These are phyloP conservation scores for Parazoanthus swiftii DNA, from an alignment of 92 coral and sea anemone species.

Conservation along the genomic window DNA sequence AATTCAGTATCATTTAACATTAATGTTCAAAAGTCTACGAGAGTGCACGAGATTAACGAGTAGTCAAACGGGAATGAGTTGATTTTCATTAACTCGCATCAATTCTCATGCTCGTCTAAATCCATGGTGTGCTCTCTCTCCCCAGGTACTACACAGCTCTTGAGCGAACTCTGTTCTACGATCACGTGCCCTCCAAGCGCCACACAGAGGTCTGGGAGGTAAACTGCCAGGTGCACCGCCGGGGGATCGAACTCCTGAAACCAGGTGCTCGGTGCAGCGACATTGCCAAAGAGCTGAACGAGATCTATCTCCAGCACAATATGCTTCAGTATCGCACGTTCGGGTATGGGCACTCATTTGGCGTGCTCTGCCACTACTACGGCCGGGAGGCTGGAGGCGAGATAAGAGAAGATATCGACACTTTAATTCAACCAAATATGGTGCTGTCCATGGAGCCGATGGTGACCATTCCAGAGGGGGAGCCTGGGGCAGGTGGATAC, in stretches of 20 bases:
- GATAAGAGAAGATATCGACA: slow-evolving; percentile 85
- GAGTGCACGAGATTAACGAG: no score
- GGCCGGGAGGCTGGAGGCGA: slow-evolving; percentile 96
- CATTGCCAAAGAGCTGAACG: slow-evolving; percentile 85
- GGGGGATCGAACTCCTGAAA: slow-evolving; percentile 82
- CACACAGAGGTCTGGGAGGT: slow-evolving; percentile 90
- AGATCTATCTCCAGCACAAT: slow-evolving; percentile 62
- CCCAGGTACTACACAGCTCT: slow-evolving; percentile 81
- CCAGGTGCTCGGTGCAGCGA: slow-evolving; percentile 87
- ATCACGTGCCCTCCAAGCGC: slow-evolving; percentile 90
- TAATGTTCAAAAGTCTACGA: no score
- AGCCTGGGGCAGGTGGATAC: slow-evolving; percentile 92
- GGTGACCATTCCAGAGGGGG: slow-evolving; percentile 88
- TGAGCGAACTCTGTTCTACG: slow-evolving; percentile 83
- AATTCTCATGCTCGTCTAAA: no score
- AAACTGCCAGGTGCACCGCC: slow-evolving; percentile 84
- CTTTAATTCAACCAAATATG: slow-evolving; percentile 85
- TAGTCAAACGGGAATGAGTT: no score
- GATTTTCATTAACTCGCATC: no score
- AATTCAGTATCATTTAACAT: no score
- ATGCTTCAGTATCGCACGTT: slow-evolving; percentile 82
- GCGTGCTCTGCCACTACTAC: slow-evolving; percentile 87
- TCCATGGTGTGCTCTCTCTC: background rate
- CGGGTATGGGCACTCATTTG: slow-evolving; percentile 94
- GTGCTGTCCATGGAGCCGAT: slow-evolving; percentile 94